These are phyloP conservation scores for Podilymbus podiceps DNA, from an alignment of 2,113 vertebrate species.

Conservation along the genomic window DNA sequence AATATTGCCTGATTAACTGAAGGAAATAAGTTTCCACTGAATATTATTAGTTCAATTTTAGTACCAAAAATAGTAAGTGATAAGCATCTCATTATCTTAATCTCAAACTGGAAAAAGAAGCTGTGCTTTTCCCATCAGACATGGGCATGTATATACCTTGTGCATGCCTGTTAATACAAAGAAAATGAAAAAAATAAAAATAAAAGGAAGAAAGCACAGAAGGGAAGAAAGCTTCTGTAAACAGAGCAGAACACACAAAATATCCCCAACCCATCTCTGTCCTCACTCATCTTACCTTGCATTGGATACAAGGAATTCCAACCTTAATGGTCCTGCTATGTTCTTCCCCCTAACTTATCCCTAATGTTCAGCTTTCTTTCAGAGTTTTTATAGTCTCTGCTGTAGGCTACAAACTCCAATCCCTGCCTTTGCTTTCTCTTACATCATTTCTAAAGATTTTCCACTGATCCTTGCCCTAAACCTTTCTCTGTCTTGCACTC, in stretches of 20 bases:
- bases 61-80: neutral
- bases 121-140: neutral
- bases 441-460: slow-evolving; percentile 85
- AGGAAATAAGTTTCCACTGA: neutral
- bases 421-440: slow-evolving; percentile 79
- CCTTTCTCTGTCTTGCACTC: slow-evolving; percentile 43
- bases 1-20: neutral
- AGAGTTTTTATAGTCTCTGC: slow-evolving; percentile 62
- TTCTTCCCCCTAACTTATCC: slow-evolving; percentile 37
- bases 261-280: neutral
- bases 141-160: neutral
- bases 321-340: slow-evolving; percentile 2
- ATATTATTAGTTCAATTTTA: neutral
- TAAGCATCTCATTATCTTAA: neutral
- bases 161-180: neutral
- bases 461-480: slow-evolving; percentile 77
- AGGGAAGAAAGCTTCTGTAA: neutral
- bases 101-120: neutral
- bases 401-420: slow-evolving; percentile 63
- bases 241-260: neutral
- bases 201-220: neutral
- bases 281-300: slow-evolving; percentile 72
- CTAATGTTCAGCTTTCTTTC: slow-evolving; percentile 42
- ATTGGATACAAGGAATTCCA: slow-evolving; percentile 38
- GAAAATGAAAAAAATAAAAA: neutral